Conservation (phyloP, 92 coral and sea anemone genomes). For the Muricea muricata region DNA sequence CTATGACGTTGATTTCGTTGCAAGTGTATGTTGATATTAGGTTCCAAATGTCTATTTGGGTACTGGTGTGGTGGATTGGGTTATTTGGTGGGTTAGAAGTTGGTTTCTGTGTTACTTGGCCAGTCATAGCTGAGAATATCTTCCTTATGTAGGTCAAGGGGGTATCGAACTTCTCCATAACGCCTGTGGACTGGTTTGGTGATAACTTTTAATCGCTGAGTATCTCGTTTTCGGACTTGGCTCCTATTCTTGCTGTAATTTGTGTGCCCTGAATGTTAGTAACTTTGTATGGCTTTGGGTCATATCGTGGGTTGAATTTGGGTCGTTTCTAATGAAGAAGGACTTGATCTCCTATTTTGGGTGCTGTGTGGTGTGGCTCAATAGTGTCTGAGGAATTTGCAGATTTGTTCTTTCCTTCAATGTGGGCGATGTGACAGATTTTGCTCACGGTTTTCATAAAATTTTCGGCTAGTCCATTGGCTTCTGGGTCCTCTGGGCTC, state of each 20-base stretch:
- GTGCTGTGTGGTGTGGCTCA: neutral
- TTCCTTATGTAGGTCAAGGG: neutral
- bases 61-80: neutral
- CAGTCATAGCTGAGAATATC: neutral
- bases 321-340: neutral
- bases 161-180: neutral
- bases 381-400: neutral
- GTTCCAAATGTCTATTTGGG: neutral
- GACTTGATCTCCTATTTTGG: neutral
- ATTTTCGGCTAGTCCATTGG: neutral
- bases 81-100: neutral
- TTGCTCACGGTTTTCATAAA: conserved; percentile 2
- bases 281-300: conserved; percentile 13
- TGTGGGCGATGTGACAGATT: conserved; percentile 9
- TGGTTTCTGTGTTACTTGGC: neutral
- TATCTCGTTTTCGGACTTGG: neutral
- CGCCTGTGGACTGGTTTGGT: neutral
- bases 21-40: neutral
- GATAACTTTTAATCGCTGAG: neutral
- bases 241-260: neutral
- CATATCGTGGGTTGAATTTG: neutral
- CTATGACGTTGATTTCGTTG: neutral
- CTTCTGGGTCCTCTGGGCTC: conserved; percentile 2
- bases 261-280: neutral
- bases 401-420: neutral